Base-by-base conservation (phyloP, 2,888 invertebrate species). In the Drosophila basisetae region DNA sequence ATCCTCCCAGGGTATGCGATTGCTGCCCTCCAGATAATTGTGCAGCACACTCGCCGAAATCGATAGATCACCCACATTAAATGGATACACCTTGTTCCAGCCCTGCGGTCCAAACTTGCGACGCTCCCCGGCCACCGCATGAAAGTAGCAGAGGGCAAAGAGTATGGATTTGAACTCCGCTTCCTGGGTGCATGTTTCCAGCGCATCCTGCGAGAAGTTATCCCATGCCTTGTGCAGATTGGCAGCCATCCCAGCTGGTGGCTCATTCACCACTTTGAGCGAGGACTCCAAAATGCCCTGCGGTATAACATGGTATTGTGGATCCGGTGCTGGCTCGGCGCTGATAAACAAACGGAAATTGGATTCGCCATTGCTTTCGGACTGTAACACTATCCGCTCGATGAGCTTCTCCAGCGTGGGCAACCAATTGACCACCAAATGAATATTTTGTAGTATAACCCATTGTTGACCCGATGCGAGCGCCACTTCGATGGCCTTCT, bases 211-310 rank as follows among this genome's bases (percentile, higher is more conserved):
- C 83, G 94, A 96, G 94, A 98, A 99, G 94, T 97, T 98, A 91
- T 98, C 97, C 89, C 99, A 94, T 4, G 98, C 96, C 94, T 98
- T 98, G 93, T 98, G 98, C 52, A 99, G 94, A 93, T 99, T 99
- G 4, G 98, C 98, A 92, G 96, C 96, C 97, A 99, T 98, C 18
- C 99, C 99, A 4, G 97, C 97, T 0, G 99, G 99, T 0, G 99
- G 98, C 93, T 99, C 99, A 91, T 99, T 99, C 3, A 99, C 98
- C 73, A 99, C 98, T 94, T 99, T 99, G 86, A 99, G 97, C 0
- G 98, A 97, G 0, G 98, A 96, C 92, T 99, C 98, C 54, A 99
- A 94, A 83, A 99, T 97, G 47, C 99, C 99, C 94, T 98, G 96
- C 0, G 95, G 96, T 73, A 96, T 95, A 9, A 96, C 95, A 82